phyloP scores from a whole-genome alignment of 2,888 invertebrate genomes.

The Cerastis rubricosa region DNA sequence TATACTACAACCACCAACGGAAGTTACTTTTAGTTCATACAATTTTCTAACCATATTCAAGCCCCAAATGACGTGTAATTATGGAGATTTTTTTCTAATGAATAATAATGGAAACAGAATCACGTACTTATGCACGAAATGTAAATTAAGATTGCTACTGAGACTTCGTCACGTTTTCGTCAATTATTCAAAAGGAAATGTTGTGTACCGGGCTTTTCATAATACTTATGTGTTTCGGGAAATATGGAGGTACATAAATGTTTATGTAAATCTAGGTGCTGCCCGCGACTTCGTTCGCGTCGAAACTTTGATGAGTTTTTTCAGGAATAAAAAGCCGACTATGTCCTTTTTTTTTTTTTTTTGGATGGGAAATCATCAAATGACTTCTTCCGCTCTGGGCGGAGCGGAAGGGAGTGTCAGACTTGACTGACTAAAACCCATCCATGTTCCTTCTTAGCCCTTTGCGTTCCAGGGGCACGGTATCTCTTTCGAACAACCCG shows the following conservation, averaged over 20 bases:
- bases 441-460: too few relatives aligned
- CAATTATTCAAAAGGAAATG: constrained; percentile 69
- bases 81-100: constrained; percentile 66
- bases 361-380: too few relatives aligned
- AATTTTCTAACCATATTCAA: constrained; percentile 71
- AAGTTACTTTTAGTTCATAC: constrained; percentile 64
- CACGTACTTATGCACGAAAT: constrained; percentile 73
- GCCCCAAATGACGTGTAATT: constrained; percentile 69
- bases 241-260: constrained; percentile 7
- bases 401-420: too few relatives aligned
- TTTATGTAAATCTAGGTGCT: background rate
- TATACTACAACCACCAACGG: constrained; percentile 66
- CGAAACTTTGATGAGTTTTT: too few relatives aligned
- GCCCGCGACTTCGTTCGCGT: too few relatives aligned
- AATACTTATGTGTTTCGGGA: constrained; percentile 28
- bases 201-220: constrained; percentile 52
- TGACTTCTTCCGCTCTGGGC: too few relatives aligned
- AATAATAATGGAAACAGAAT: constrained; percentile 70
- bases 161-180: constrained; percentile 62
- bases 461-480: too few relatives aligned
- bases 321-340: too few relatives aligned
- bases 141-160: constrained; percentile 70
- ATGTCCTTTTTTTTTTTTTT: too few relatives aligned
- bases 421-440: too few relatives aligned
- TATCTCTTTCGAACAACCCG: too few relatives aligned